Evolutionary conservation across 1,140 invertebrate species (phyloP).

Genomic region (Calliopsis andreniformis): DNA sequence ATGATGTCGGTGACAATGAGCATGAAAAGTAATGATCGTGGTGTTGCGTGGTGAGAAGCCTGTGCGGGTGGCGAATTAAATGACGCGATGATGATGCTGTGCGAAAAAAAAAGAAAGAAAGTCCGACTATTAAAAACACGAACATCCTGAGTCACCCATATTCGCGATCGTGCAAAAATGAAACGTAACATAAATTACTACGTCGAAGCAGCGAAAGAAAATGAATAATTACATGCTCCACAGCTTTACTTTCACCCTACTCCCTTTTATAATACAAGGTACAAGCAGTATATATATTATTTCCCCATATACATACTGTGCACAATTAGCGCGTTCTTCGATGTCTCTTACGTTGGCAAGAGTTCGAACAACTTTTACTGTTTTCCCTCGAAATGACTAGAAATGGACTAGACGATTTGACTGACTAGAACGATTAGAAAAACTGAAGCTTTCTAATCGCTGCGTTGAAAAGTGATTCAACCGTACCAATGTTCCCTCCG

Average conservation of each 20-base stretch:
- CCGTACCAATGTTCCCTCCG: no score
- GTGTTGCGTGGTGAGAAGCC: slow-evolving; percentile 44
- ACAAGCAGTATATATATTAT: slow-evolving; percentile 15
- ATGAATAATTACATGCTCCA: slow-evolving; percentile 38
- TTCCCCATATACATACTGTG: slow-evolving; percentile 10
- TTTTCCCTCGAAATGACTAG: neutral
- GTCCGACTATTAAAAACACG: slow-evolving; percentile 8
- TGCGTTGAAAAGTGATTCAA: no score
- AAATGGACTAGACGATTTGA: slow-evolving; percentile 1
- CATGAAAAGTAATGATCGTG: slow-evolving; percentile 24
- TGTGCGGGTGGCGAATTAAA: slow-evolving; percentile 15
- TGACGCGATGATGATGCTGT: slow-evolving; percentile 10
- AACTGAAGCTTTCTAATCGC: no score
- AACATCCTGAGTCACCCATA: slow-evolving; percentile 15
- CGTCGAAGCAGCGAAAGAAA: slow-evolving; percentile 41
- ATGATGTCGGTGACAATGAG: slow-evolving; percentile 10
- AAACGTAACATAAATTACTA: slow-evolving; percentile 33
- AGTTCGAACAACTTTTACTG: slow-evolving; percentile 6
- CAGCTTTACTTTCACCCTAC: slow-evolving; percentile 7
- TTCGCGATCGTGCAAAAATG: slow-evolving; percentile 30
- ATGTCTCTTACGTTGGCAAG: neutral
- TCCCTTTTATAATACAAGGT: slow-evolving; percentile 21
- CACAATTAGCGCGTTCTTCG: slow-evolving; percentile 12
- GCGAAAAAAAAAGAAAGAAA: slow-evolving; percentile 19
- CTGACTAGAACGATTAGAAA: no score